Evolutionary conservation across 2,797 vertebrate genomes (phyloP).

Genomic region (Ctenochaetus hawaiiensis): DNA sequence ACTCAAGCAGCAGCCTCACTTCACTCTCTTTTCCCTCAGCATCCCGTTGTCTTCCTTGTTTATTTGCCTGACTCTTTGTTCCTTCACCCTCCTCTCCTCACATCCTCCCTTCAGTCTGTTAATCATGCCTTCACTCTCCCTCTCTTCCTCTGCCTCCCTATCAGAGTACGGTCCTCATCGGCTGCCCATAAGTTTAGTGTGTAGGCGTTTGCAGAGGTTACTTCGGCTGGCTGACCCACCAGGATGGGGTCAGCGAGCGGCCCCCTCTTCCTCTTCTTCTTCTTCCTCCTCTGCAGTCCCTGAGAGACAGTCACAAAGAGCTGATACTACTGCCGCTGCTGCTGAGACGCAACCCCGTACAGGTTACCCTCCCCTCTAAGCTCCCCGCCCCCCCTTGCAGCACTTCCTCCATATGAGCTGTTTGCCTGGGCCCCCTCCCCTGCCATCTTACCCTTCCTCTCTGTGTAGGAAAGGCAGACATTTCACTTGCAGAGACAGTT

Average conservation of each 20-base stretch:
- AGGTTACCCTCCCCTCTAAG: slow-evolving; percentile 86
- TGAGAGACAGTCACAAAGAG: slow-evolving; percentile 85
- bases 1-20: slow-evolving; percentile 70
- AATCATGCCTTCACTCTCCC: slow-evolving; percentile 78
- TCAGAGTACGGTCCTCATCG: slow-evolving; percentile 93
- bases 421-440: slow-evolving; percentile 31
- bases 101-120: slow-evolving; percentile 58
- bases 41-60: slow-evolving; percentile 55
- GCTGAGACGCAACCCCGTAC: slow-evolving; percentile 83
- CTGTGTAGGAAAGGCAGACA: slow-evolving; percentile 24
- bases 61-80: slow-evolving; percentile 48
- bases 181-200: slow-evolving; percentile 96
- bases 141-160: slow-evolving; percentile 80
- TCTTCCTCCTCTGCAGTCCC: slow-evolving; percentile 79
- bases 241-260: slow-evolving; percentile 87
- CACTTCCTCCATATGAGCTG: slow-evolving; percentile 24
- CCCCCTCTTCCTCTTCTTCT: slow-evolving; percentile 68
- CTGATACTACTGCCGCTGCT: slow-evolving; percentile 82
- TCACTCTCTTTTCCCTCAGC: slow-evolving; percentile 62
- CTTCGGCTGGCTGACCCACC: slow-evolving; percentile 95
- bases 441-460: slow-evolving; percentile 21
- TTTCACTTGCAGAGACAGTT: slow-evolving; percentile 38
- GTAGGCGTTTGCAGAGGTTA: slow-evolving; percentile 96
- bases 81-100: slow-evolving; percentile 37
- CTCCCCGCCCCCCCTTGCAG: slow-evolving; percentile 20